These are phyloP conservation scores for Phragmatobia fuliginosa DNA, from an alignment of 2,888 invertebrate genomes.

Conservation along the genomic window DNA sequence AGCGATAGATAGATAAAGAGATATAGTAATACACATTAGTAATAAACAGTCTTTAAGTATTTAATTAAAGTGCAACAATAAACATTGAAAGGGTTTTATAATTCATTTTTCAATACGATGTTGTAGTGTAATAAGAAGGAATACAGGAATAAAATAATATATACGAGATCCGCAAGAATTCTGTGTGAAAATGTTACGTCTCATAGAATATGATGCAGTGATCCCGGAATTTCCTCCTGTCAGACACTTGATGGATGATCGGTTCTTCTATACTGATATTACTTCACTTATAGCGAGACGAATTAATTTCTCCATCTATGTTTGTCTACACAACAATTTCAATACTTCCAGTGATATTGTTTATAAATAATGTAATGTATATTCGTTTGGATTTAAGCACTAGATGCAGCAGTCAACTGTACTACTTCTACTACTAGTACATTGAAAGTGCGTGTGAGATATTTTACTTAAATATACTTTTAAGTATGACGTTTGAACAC, in stretches of 20 bases:
- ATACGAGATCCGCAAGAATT: constrained; percentile 22
- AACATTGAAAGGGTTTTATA: too few relatives aligned
- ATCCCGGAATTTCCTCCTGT: constrained; percentile 51
- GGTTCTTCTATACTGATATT: constrained; percentile 64
- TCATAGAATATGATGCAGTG: constrained; percentile 65
- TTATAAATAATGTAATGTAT: neutral
- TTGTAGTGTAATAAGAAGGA: neutral
- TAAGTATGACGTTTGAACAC: too few relatives aligned
- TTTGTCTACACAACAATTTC: constrained; percentile 11
- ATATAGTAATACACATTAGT: too few relatives aligned
- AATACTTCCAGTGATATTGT: neutral
- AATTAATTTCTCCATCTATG: constrained; percentile 44
- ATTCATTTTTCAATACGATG: neutral
- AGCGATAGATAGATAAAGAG: too few relatives aligned
- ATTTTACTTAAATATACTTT: neutral
- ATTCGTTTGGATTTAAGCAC: neutral
- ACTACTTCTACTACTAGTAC: too few relatives aligned
- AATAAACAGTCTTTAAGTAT: too few relatives aligned
- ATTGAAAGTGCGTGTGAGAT: neutral
- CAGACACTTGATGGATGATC: constrained; percentile 58
- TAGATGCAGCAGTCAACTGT: neutral
- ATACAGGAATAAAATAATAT: constrained; percentile 11
- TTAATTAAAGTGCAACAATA: too few relatives aligned
- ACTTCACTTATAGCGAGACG: constrained; percentile 53
- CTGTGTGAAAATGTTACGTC: constrained; percentile 33